Evolutionary conservation across 1,140 invertebrate species (phyloP).

Genomic region (Polypedilum pembai): DNA sequence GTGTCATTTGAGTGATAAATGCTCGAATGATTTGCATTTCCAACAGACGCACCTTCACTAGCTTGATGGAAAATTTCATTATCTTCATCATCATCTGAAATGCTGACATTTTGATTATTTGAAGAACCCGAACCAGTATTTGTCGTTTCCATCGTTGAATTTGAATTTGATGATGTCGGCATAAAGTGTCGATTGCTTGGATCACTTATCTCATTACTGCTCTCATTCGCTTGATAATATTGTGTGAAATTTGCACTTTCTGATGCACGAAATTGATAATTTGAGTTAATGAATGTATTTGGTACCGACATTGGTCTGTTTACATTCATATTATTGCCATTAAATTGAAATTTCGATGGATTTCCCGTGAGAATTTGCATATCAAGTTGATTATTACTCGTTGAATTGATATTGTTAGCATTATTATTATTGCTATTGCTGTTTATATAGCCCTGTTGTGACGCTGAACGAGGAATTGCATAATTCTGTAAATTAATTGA

Average conservation of each 20-base stretch:
- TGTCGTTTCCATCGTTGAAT: slow-evolving; percentile 20
- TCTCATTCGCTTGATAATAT: not conserved
- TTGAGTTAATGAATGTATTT: slow-evolving; percentile 14
- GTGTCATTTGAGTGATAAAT: slow-evolving; percentile 25
- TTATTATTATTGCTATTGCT: slow-evolving; percentile 18
- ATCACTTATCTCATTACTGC: not conserved
- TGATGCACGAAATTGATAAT: slow-evolving; percentile 14
- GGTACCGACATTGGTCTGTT: slow-evolving; percentile 10
- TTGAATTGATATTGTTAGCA: slow-evolving; percentile 7
- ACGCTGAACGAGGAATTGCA: slow-evolving; percentile 43
- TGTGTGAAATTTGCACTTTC: slow-evolving; percentile 30
- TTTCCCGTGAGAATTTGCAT: not conserved
- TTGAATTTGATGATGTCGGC: slow-evolving; percentile 3
- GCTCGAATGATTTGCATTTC: not conserved
- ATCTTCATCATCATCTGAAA: slow-evolving; percentile 6
- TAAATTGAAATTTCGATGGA: not conserved
- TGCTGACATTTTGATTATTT: not conserved
- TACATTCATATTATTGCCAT: not conserved
- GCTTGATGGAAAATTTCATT: slow-evolving; percentile 1
- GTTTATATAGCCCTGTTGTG: slow-evolving; percentile 36
- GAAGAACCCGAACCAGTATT: not conserved
- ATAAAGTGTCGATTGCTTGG: not conserved
- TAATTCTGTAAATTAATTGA: slow-evolving; percentile 43
- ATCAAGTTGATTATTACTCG: not conserved
- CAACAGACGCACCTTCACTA: not conserved